phyloP scores from a whole-genome alignment of 2,888 invertebrate genomes.

The Drosophila kambysellisi region DNA sequence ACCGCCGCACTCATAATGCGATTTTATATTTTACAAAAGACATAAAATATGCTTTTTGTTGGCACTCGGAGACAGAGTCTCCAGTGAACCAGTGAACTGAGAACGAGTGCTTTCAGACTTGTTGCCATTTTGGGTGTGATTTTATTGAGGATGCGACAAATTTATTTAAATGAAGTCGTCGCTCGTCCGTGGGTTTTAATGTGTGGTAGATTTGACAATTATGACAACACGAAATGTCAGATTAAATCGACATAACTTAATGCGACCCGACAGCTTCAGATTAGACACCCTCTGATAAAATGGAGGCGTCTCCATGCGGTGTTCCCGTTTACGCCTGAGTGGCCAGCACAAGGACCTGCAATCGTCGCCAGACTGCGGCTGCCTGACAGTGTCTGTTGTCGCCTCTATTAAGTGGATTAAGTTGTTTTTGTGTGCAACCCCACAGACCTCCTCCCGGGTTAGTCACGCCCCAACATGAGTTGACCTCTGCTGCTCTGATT shows the following conservation, averaged over 20 bases:
- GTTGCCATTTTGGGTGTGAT: slow-evolving; percentile 42
- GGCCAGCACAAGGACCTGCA: slow-evolving; percentile 32
- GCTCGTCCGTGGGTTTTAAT: slow-evolving; percentile 49
- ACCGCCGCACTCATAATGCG: slow-evolving; percentile 59
- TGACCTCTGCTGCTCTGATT: slow-evolving; percentile 69
- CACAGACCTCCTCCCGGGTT: background rate
- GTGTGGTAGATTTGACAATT: slow-evolving; percentile 78
- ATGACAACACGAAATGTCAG: slow-evolving; percentile 67
- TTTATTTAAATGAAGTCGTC: slow-evolving; percentile 77
- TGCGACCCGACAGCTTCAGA: slow-evolving; percentile 28
- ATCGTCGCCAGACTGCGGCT: slow-evolving; percentile 22
- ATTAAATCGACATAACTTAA: slow-evolving; percentile 69
- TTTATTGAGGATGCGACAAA: slow-evolving; percentile 77
- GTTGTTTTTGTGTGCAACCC: slow-evolving; percentile 52
- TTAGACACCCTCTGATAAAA: background rate
- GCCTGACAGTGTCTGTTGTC: slow-evolving; percentile 50
- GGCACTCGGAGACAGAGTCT: slow-evolving; percentile 19
- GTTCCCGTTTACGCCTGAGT: slow-evolving; percentile 35
- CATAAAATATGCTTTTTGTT: slow-evolving; percentile 71
- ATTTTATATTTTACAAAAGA: slow-evolving; percentile 67
- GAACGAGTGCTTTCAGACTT: slow-evolving; percentile 40
- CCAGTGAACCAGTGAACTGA: slow-evolving; percentile 20
- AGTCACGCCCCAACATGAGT: slow-evolving; percentile 1
- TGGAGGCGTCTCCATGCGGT: background rate
- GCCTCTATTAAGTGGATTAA: slow-evolving; percentile 75